Evolutionary conservation across 2,113 vertebrate species (phyloP), one percentile per base, ranked within the genome.

Genomic region (Myanophis thanlyinensis): DNA sequence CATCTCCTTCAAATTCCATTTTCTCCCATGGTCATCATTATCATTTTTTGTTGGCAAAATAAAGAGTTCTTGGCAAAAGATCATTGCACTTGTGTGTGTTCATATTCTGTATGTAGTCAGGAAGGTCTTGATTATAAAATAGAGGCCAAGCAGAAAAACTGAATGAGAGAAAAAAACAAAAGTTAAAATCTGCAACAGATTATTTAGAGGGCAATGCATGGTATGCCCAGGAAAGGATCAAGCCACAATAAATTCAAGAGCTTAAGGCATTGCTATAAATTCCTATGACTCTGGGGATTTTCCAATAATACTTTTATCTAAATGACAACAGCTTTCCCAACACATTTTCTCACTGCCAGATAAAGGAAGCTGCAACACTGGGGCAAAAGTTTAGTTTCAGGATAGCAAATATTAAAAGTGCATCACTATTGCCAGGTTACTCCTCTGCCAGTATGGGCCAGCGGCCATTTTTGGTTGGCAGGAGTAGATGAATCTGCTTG

Each of bases 281-380:
- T 95, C 94, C 56, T 59, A 85, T 54, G 30, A 93, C 95, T 89
- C 94, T 95, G 90, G 95, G 93, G 88, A 48, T 94, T 97, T 96
- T 95, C 94, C 91, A 93, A 94, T 62, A 85, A 92, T 62, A 95
- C 48, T 94, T 94, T 93, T 92, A 90, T 85, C 94, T 90, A 92
- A 96, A 96, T 96, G 96, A 96, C 97, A 97, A 97, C 95, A 94
- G 8, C 9, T 93, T 92, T 95, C 85, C 93, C 91, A 92, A 89
- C 30, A 52, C 85, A 94, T 95, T 92, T 95, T 91, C 30, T 67
- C 56, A 84, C 90, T 95, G 95, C 95, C 95, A 96, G 95, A 96
- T 92, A 92, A 54, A 96, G 95, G 94, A 94, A 89, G 89, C 67
- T 51, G 93, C 86, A 91, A 87, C 91, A 89, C 2, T 46, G 40